Base-by-base conservation (phyloP, 1,140 invertebrate species). In the Lepeophtheirus salmonis region DNA sequence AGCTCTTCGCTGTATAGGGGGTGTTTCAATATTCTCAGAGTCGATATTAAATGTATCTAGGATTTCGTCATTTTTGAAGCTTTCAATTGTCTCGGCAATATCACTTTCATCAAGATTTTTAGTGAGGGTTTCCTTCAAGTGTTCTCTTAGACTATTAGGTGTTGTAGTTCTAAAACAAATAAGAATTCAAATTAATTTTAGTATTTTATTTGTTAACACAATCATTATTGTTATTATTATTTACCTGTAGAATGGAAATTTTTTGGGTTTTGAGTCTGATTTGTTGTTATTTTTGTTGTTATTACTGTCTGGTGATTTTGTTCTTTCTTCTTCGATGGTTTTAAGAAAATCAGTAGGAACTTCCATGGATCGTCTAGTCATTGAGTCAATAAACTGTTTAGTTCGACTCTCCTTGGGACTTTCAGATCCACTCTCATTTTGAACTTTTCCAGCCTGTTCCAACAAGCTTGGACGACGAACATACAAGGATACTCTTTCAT, bases 1-100 rank as follows among this genome's bases (percentile, higher is more conserved):
- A 2, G 80, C 70, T 66, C 81, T 78, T 58, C 86, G 75, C 12
- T 80, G 83, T 0, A 80, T 82, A 0, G 86, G 86, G 3, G 86
- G 86, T 3, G 86, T 89, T 74, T 89, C 86, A 16, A 89, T 85
- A 64, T 90, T 90, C 64, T 90, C 86, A 2, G 84, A 84, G 68
- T 90, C 86, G 12, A 89, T 86, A 67, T 89, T 85, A 21, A 84
- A 80, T 67, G 81, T 83, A 65, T 85, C 83, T 65, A 71, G 66
- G 67, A 79, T 69, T 2, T 65, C 64, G 49, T 68, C 67, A 22
- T 66, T 64, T 18, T 62, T 62, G 13, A 66, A 65, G 10, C 57
- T 54, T 22, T 50, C n/a, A 53, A 61, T 61, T 1, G 59, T 61
- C 3, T 61, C 59, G 14, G 50, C 51, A 2, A 61, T 16, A 21